phyloP scores from a whole-genome alignment of 2,888 invertebrate species.

The Laspeyria flexula region DNA sequence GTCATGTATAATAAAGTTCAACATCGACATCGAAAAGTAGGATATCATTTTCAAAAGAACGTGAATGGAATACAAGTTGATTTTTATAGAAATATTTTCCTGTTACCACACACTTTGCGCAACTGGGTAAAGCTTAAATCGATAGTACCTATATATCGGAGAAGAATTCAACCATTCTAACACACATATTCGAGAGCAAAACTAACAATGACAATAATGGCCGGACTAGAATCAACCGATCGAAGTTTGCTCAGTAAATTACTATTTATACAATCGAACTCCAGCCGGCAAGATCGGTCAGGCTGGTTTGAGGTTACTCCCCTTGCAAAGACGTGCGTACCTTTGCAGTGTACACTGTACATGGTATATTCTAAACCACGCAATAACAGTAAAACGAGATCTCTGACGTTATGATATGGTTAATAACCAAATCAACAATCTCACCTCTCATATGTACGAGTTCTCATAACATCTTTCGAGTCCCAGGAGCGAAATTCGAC shows the following conservation, averaged over 20 bases:
- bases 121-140: no score
- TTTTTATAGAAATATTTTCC: no score
- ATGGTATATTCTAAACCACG: no score
- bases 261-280: background rate
- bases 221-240: background rate
- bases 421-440: conserved; percentile 3
- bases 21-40: background rate
- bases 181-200: background rate
- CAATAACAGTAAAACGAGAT: no score
- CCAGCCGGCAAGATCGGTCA: no score
- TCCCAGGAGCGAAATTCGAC: conserved; percentile 63
- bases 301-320: no score
- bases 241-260: background rate
- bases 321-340: no score
- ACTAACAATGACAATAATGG: background rate
- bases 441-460: conserved; percentile 8
- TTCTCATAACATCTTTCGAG: conserved; percentile 37
- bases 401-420: no score
- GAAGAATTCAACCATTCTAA: no score
- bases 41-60: background rate
- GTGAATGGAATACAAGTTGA: background rate
- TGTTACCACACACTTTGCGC: no score
- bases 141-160: no score
- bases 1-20: conserved; percentile 20
- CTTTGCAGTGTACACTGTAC: no score